Evolutionary conservation across 92 coral and sea anemone species (phyloP).

Genomic region (Zoanthus sociatus): DNA sequence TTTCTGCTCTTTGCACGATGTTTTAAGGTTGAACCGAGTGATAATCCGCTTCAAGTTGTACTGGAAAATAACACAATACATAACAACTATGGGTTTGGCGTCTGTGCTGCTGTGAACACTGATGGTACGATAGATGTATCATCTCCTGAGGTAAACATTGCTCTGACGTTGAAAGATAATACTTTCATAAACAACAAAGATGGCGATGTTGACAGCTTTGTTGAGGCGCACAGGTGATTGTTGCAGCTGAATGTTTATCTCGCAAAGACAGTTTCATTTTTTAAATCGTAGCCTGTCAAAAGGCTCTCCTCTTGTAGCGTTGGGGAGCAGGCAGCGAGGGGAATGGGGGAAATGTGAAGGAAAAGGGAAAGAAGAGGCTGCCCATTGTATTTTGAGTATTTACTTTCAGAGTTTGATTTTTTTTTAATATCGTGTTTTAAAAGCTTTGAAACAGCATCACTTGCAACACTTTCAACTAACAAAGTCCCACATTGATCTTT

Average conservation of each 20-base stretch:
- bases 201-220: constrained; percentile 75
- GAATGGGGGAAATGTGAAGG: too few species aligned
- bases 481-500: too few species aligned
- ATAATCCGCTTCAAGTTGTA: constrained; percentile 57
- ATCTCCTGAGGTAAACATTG: constrained; percentile 62
- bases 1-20: background rate
- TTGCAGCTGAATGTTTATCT: background rate
- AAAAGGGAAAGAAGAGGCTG: too few species aligned
- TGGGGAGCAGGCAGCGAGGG: too few species aligned
- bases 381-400: too few species aligned
- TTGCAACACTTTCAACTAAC: too few species aligned
- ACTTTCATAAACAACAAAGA: constrained; percentile 70
- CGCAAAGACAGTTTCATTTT: background rate
- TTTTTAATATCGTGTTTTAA: too few species aligned
- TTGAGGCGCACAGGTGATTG: constrained; percentile 9
- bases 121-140: constrained; percentile 46
- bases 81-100: constrained; percentile 81
- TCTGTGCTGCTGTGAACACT: constrained; percentile 70
- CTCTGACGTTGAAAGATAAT: constrained; percentile 73
- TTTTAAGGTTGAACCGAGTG: constrained; percentile 65
- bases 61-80: constrained; percentile 74
- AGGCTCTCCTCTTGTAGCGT: too few species aligned
- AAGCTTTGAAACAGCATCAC: too few species aligned
- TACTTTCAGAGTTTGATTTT: too few species aligned
- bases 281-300: too few species aligned